phyloP scores from a whole-genome alignment of 2,888 invertebrate genomes.

The Limnephilus lunatus region DNA sequence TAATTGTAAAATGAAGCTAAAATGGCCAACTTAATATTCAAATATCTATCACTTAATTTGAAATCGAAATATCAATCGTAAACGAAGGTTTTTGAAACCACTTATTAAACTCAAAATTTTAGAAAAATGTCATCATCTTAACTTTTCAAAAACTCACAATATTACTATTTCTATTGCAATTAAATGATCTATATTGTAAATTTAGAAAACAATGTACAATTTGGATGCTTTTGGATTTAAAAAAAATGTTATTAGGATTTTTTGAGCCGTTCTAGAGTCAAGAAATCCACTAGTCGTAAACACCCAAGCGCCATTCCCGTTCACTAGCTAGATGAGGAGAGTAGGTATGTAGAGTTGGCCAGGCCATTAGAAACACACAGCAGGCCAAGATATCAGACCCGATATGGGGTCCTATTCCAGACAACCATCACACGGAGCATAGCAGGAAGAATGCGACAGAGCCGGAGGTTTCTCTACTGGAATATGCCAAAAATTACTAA shows the following conservation, averaged over 20 bases:
- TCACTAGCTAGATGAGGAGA: slow-evolving; percentile 38
- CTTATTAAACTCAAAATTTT: too few species aligned
- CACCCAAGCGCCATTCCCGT: slow-evolving; percentile 41
- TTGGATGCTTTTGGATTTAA: neutral
- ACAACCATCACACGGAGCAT: slow-evolving; percentile 34
- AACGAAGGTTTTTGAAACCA: too few species aligned
- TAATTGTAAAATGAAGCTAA: too few species aligned
- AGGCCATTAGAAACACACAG: slow-evolving; percentile 7
- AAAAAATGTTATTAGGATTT: neutral
- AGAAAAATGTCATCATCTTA: too few species aligned
- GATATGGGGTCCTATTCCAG: slow-evolving; percentile 14
- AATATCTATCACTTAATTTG: too few species aligned
- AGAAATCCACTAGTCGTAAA: slow-evolving; percentile 43
- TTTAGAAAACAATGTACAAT: neutral
- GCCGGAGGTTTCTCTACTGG: slow-evolving; percentile 8
- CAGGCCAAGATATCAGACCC: slow-evolving; percentile 17
- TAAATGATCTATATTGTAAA: too few species aligned
- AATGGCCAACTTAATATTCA: too few species aligned
- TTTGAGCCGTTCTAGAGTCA: slow-evolving; percentile 17
- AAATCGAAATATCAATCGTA: too few species aligned
- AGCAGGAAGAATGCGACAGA: slow-evolving; percentile 29
- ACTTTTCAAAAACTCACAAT: too few species aligned
- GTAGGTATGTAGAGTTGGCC: neutral
- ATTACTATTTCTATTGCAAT: too few species aligned
- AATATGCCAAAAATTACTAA: neutral